Evolutionary conservation across 2,888 invertebrate species (phyloP).

Genomic region (Catocala sponsa): DNA sequence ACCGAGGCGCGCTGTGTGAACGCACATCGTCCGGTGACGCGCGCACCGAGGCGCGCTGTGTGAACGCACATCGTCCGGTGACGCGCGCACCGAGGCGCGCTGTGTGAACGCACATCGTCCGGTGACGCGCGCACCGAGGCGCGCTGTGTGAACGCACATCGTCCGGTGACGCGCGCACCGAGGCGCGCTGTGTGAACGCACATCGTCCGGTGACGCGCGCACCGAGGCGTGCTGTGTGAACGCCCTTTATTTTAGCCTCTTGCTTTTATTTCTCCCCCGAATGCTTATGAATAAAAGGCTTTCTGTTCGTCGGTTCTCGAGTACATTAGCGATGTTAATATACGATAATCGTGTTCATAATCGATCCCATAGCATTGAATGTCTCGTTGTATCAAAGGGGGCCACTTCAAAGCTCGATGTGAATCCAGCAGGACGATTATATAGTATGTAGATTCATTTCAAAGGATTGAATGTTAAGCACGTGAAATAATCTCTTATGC

Average conservation of each 20-base stretch:
- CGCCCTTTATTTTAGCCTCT: conserved; percentile 66
- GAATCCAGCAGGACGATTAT: conserved; percentile 48
- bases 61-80: no score
- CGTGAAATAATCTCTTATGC: conserved; percentile 54
- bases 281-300: conserved; percentile 70
- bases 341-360: conserved; percentile 75
- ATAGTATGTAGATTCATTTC: conserved; percentile 42
- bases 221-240: conserved; percentile 37
- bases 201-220: no score
- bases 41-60: no score
- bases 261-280: conserved; percentile 65
- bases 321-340: conserved; percentile 82
- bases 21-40: no score
- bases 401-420: conserved; percentile 49
- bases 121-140: no score
- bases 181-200: no score
- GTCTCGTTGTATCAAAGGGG: conserved; percentile 53
- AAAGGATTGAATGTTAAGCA: conserved; percentile 51
- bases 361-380: conserved; percentile 71
- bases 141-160: no score
- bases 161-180: no score
- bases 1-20: no score
- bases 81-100: no score
- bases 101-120: no score
- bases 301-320: conserved; percentile 67